Percentiles rank a stretch among this genome's conserved stretches.
These are phyloP conservation scores for Bursaphelenchus mucronatus DNA, from an alignment of 1,140 invertebrate species.

Conservation along the genomic window DNA sequence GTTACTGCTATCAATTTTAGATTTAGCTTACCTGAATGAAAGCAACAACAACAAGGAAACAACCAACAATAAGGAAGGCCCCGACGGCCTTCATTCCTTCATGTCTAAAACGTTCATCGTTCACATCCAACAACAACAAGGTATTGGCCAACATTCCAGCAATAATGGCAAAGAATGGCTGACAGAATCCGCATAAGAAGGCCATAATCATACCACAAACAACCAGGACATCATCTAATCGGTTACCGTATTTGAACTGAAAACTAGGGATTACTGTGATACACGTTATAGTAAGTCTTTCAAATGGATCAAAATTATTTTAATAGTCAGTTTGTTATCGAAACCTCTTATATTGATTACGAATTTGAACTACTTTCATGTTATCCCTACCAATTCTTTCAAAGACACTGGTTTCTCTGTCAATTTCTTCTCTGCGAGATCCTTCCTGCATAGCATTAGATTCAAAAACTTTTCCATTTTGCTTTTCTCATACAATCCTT, in stretches of 20 bases:
- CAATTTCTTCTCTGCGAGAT: slow-evolving; percentile 48
- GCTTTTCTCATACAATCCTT: slow-evolving; percentile 37
- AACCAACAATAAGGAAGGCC: slow-evolving; percentile 18
- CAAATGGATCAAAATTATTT: too few relatives aligned
- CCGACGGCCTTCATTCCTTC: slow-evolving; percentile 22
- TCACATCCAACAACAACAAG: slow-evolving; percentile 22
- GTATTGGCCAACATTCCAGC: slow-evolving; percentile 24
- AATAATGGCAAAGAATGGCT: slow-evolving; percentile 27
- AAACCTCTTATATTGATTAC: not conserved
- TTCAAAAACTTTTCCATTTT: slow-evolving; percentile 42
- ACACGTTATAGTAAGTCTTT: slow-evolving; percentile 21
- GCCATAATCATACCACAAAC: slow-evolving; percentile 24
- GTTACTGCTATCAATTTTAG: not conserved
- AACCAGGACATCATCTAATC: slow-evolving; percentile 31
- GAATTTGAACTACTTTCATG: too few relatives aligned
- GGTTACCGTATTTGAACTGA: slow-evolving; percentile 31
- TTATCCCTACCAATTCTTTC: slow-evolving; percentile 33
- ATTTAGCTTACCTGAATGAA: slow-evolving; percentile 23
- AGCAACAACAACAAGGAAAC: slow-evolving; percentile 23
- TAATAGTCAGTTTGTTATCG: too few relatives aligned
- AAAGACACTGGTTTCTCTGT: slow-evolving; percentile 43
- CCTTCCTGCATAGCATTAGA: slow-evolving; percentile 38
- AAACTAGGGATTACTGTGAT: slow-evolving; percentile 23
- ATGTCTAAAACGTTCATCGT: slow-evolving; percentile 17
- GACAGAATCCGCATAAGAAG: slow-evolving; percentile 20